Percentiles rank a stretch among this genome's conserved stretches.
phyloP scores from a whole-genome alignment of 2,888 invertebrate species.

The Hartigia nigra region DNA sequence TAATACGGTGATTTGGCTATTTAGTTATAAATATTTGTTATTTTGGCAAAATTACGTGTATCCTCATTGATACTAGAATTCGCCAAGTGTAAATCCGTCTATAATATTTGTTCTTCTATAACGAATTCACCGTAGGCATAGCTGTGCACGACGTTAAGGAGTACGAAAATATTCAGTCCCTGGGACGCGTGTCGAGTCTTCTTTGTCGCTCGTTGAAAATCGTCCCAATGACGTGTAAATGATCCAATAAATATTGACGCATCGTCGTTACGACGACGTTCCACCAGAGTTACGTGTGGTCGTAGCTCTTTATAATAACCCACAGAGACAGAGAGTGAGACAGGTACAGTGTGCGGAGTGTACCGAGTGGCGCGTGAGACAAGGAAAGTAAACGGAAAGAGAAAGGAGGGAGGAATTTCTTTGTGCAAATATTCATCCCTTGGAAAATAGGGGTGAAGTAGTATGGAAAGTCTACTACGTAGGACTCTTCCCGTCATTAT shows the following conservation, averaged over 20 bases:
- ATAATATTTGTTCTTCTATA: neutral
- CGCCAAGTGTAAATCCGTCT: neutral
- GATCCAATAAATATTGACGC: constrained; percentile 30
- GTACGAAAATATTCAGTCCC: neutral
- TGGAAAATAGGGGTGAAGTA: constrained; percentile 6
- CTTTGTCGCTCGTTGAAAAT: constrained; percentile 16
- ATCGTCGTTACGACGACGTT: constrained; percentile 23
- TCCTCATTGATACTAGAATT: neutral
- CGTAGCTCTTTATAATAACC: constrained; percentile 32
- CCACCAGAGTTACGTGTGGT: constrained; percentile 28
- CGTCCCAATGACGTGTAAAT: constrained; percentile 38
- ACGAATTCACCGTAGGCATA: neutral
- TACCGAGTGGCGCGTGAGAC: neutral
- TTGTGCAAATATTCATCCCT: constrained; percentile 33
- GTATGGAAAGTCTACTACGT: neutral
- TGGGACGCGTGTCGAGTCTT: neutral
- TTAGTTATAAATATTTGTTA: neutral
- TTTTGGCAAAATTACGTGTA: neutral
- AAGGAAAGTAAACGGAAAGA: constrained; percentile 9
- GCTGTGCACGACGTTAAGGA: neutral
- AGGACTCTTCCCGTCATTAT: neutral
- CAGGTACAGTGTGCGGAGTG: neutral
- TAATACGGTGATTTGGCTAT: neutral
- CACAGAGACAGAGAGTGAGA: neutral
- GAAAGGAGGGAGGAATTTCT: constrained; percentile 16